These are phyloP conservation scores for Sebastes oblongus DNA, from an alignment of 2,797 vertebrate species.

Conservation along the genomic window DNA sequence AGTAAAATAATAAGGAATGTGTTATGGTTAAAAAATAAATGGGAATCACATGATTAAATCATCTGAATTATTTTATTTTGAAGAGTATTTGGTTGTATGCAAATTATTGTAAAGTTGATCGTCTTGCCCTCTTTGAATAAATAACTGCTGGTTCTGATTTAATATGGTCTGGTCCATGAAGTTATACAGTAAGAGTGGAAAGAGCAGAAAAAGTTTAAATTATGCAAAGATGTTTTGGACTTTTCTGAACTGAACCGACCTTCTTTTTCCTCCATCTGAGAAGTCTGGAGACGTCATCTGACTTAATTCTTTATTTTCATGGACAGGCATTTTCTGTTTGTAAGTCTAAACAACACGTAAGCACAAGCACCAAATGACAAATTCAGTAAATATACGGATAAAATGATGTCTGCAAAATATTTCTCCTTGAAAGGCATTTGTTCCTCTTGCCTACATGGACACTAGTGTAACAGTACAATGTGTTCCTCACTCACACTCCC, in stretches of 20 bases:
- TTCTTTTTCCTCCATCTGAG: neutral
- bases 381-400: neutral
- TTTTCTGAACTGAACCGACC: neutral
- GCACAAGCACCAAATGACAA: neutral
- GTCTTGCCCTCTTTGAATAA: neutral
- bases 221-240: neutral
- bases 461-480: neutral
- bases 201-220: neutral
- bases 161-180: neutral
- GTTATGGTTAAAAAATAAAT: neutral
- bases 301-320: neutral
- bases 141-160: neutral
- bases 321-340: neutral
- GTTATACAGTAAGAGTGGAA: neutral
- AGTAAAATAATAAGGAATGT: neutral
- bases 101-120: neutral
- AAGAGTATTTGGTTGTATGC: neutral
- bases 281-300: neutral
- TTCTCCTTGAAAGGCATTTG: neutral
- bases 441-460: neutral
- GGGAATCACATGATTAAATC: neutral
- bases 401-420: neutral
- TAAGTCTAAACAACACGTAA: neutral
- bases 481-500: conserved; percentile 2
- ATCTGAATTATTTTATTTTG: neutral